These are phyloP conservation scores for Symphodus melops DNA, from an alignment of 2,113 vertebrate species.

Conservation along the genomic window DNA sequence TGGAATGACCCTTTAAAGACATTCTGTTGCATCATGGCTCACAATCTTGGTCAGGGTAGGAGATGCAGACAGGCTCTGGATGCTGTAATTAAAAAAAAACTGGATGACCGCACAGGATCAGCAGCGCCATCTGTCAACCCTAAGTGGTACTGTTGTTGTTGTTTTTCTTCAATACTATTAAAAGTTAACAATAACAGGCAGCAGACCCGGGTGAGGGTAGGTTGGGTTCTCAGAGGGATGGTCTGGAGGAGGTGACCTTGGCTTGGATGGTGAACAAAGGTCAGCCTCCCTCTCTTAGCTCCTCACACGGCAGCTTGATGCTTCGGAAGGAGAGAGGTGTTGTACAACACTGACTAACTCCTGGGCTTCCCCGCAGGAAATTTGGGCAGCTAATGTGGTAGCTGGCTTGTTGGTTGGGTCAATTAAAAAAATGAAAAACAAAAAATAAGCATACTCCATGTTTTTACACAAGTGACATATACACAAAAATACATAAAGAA, in stretches of 20 bases:
- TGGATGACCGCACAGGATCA: conserved; percentile 30
- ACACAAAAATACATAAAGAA: too few species aligned
- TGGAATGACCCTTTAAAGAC: conserved; percentile 9
- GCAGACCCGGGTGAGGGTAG: conserved; percentile 49
- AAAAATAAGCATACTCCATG: too few species aligned
- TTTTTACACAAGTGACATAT: too few species aligned
- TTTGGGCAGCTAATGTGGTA: too few species aligned
- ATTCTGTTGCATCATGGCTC: conserved; percentile 3
- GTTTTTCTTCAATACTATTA: conserved; percentile 68
- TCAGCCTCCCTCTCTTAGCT: conserved; percentile 43
- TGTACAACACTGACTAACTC: conserved; percentile 36
- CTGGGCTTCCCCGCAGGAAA: too few species aligned
- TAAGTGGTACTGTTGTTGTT: conserved; percentile 27
- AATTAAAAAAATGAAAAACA: too few species aligned
- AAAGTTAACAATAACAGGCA: conserved; percentile 76
- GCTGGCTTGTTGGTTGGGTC: too few species aligned
- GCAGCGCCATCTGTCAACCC: conserved; percentile 72
- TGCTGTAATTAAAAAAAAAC: conserved; percentile 33
- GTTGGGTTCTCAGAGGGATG: conserved; percentile 55
- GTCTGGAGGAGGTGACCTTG: conserved; percentile 72
- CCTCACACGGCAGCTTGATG: conserved; percentile 40
- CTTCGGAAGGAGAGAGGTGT: conserved; percentile 7
- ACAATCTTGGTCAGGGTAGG: neutral
- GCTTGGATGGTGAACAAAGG: conserved; percentile 65
- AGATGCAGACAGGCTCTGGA: conserved; percentile 25